Conservation (phyloP, 2,888 invertebrate species). For the Notodonta ziczac region DNA sequence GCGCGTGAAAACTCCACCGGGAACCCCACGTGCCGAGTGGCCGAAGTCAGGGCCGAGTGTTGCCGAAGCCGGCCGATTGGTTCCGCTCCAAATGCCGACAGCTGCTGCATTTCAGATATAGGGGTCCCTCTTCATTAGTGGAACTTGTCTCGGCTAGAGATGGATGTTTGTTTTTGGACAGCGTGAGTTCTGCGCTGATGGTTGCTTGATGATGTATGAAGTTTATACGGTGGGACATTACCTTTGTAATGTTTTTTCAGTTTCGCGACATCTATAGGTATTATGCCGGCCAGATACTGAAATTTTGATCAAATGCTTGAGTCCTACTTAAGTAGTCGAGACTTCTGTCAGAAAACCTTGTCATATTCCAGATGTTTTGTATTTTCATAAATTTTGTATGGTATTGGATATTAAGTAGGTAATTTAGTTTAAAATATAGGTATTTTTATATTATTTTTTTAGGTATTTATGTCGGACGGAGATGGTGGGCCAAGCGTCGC, state of each 20-base stretch:
- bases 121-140: conserved; percentile 82
- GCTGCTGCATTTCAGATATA: conserved; percentile 81
- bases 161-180: conserved; percentile 83
- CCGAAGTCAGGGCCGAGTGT: conserved; percentile 64
- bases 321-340: no score
- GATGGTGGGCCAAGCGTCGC: no score
- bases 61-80: conserved; percentile 70
- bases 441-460: no score
- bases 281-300: no score
- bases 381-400: no score
- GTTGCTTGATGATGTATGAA: conserved; percentile 77
- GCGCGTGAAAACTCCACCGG: conserved; percentile 60
- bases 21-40: conserved; percentile 25
- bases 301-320: no score
- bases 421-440: no score
- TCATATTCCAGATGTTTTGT: no score
- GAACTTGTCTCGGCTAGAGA: conserved; percentile 80
- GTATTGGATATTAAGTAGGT: no score
- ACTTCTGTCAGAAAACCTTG: no score
- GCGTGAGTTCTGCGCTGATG: conserved; percentile 69
- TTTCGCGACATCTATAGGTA: no score
- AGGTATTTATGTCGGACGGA: no score
- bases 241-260: conserved; percentile 12
- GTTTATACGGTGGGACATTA: conserved; percentile 47
- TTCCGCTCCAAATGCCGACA: conserved; percentile 81